Conservation (phyloP, 2,113 vertebrate species). For the Excalfactoria chinensis region DNA sequence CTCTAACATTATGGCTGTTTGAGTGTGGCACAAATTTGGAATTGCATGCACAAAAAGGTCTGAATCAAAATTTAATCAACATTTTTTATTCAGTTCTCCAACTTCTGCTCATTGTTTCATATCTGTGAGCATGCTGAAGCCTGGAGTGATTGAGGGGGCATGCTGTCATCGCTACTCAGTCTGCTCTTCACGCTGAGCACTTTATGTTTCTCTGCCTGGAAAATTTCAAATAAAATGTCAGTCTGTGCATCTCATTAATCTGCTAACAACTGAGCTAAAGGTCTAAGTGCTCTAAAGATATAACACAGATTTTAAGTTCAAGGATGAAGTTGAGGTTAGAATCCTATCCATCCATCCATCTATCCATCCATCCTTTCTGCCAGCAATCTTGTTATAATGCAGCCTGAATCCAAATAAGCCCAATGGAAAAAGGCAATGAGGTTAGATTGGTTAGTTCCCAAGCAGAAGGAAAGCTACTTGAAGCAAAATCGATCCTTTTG, state of each 20-base stretch:
- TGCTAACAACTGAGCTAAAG: constrained; percentile 61
- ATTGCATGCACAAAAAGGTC: background rate
- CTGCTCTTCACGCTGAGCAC: constrained; percentile 63
- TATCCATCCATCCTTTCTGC: background rate
- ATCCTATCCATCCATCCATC: background rate
- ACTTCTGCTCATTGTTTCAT: constrained; percentile 43
- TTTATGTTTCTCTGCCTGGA: constrained; percentile 66
- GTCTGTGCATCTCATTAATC: constrained; percentile 73
- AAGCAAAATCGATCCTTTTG: constrained; percentile 51
- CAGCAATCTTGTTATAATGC: background rate
- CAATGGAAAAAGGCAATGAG: background rate
- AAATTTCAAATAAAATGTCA: constrained; percentile 74
- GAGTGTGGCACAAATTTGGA: background rate
- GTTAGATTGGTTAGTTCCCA: background rate
- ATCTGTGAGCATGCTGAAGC: constrained; percentile 48
- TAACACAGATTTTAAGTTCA: constrained; percentile 55
- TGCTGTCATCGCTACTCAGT: constrained; percentile 53
- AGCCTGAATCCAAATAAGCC: constrained; percentile 34
- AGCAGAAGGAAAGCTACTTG: background rate
- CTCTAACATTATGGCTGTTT: background rate
- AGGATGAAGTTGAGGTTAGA: constrained; percentile 38
- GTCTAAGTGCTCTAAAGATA: constrained; percentile 68
- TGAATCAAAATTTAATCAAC: constrained; percentile 51
- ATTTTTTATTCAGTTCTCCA: constrained; percentile 42
- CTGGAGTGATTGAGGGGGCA: constrained; percentile 57